These are phyloP conservation scores for Ictalurus punctatus DNA, from an alignment of 2,113 vertebrate species.

Conservation along the genomic window DNA sequence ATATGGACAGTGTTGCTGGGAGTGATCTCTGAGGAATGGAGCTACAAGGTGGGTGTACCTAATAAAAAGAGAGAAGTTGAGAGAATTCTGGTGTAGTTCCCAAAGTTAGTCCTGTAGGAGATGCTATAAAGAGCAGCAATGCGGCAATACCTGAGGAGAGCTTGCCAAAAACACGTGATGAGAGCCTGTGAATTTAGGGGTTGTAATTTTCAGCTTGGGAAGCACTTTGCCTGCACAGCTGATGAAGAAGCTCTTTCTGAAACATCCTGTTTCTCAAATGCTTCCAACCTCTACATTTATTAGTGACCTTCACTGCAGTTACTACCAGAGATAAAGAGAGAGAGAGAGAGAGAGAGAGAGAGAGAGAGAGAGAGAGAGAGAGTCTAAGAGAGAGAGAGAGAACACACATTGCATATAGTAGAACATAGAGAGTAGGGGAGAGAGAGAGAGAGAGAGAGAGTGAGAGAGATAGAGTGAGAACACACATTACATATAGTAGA, in stretches of 20 bases:
- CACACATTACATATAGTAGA: conserved; percentile 18
- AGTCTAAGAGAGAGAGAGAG: conserved; percentile 43
- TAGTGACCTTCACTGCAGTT: conserved; percentile 26
- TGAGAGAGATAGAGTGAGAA: conserved; percentile 10
- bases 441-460: conserved; percentile 58
- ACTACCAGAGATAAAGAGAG: background rate
- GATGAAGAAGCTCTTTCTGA: conserved; percentile 11
- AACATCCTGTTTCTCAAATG: conserved; percentile 15
- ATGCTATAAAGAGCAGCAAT: conserved; percentile 21
- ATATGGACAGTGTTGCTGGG: background rate
- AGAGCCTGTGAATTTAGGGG: conserved; percentile 15
- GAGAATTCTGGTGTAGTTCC: background rate
- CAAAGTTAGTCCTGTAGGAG: conserved; percentile 9
- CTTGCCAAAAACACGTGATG: background rate
- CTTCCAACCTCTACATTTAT: conserved; percentile 12
- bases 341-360: background rate
- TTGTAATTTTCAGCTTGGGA: conserved; percentile 25
- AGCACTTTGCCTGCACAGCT: conserved; percentile 18
- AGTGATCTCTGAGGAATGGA: conserved; percentile 12
- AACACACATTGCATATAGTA: no score
- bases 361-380: conserved; percentile 25
- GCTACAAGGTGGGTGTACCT: background rate
- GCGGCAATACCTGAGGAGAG: conserved; percentile 5
- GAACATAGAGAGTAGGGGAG: no score
- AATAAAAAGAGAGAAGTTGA: background rate